Base-by-base conservation (phyloP, 2,113 vertebrate species). In the Calidris pugnax region DNA sequence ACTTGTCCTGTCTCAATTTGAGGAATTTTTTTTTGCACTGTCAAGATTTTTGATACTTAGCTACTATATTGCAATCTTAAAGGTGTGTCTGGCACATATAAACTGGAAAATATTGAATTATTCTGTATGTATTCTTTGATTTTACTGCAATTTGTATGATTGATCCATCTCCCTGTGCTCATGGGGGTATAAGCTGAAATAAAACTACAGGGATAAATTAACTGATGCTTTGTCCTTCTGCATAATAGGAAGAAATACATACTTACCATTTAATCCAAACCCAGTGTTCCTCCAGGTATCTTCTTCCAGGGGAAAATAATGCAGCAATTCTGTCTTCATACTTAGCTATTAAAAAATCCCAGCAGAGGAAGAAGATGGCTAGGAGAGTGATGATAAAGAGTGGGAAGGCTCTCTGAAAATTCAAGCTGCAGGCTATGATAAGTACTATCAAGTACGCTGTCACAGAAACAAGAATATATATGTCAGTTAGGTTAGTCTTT, bases 201-300 rank as follows among this genome's bases (percentile, higher is more conserved):
- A 56, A 74, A 90, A 59, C 30, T 53, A 30, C 4, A 55, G 4
- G 10, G 3, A 3, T 56, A 74, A 86, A 30, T 15, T 30, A 15
- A 47, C 6, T 62, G 77, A 18, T 35, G 5, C 6, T 60, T 83
- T 74, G 10, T 41, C 9, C 10, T 88, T 78, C 47, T 74, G 48
- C 14, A 64, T 35, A 77, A 45, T 37, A 85, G 26, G 39, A 92
- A 92, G 26, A 37, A 24, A 73, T 57, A 32, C 10, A 32, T 82
- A 97, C 91, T 98, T 98, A 99, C 99, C 98, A 98, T 98, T 98
- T 99, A 47, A 99, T 84, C 98, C 98, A 98, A 95, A 98, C 95
- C 97, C 97, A 98, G 14, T 98, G 97, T 50, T 87, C 96, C 83
- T 93, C 82, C 63, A 98, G 79, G 23, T 97, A 76, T 5, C 12